Percentiles rank a stretch among this genome's conserved stretches.
These are phyloP conservation scores for Cercopithecus neglectus DNA, from an alignment of 2,797 vertebrate species.

Conservation along the genomic window DNA sequence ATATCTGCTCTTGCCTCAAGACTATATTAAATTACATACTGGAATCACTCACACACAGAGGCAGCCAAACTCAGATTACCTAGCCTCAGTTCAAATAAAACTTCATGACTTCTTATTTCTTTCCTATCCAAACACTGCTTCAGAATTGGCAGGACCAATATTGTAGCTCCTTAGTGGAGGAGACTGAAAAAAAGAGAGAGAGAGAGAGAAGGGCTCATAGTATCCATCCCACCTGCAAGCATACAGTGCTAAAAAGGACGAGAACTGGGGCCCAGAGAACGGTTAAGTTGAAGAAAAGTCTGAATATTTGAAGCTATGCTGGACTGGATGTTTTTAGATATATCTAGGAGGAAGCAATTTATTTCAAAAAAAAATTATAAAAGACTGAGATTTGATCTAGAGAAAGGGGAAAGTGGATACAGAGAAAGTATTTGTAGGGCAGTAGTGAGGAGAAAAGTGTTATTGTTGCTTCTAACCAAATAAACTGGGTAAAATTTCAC, in stretches of 20 bases:
- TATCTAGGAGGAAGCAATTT: background rate
- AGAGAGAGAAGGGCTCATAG: background rate
- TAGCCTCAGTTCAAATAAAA: background rate
- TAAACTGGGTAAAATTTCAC: background rate
- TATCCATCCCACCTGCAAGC: background rate
- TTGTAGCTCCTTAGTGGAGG: background rate
- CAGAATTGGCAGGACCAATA: background rate
- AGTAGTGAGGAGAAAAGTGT: background rate
- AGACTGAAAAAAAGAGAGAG: background rate
- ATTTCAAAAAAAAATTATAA: background rate
- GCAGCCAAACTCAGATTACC: background rate
- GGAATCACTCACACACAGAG: background rate
- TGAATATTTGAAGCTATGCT: background rate
- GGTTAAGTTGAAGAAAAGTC: background rate
- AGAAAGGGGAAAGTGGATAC: background rate
- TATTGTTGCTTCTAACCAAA: background rate
- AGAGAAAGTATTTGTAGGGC: background rate
- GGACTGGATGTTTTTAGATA: background rate
- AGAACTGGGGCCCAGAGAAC: background rate
- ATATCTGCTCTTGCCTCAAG: too few species aligned
- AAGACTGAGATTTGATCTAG: background rate
- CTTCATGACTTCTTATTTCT: background rate
- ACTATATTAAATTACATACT: background rate
- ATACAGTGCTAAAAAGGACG: background rate
- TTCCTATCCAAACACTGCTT: background rate